Percentiles rank a stretch among this genome's conserved stretches.
Evolutionary conservation across 2,113 vertebrate species (phyloP).

Genomic region (Campylomormyrus tamandua): DNA sequence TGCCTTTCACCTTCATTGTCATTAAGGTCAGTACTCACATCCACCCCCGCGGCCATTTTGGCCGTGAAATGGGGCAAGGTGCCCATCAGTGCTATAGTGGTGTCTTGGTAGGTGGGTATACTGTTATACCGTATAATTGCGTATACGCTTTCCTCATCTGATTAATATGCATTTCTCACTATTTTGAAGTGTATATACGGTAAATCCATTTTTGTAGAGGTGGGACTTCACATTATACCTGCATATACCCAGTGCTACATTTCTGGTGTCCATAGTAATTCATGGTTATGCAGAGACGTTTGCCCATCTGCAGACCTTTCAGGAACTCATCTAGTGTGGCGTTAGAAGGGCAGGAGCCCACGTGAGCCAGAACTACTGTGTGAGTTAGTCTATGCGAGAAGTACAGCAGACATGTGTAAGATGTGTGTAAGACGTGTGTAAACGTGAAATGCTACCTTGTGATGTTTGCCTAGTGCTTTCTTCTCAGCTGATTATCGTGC

Average conservation of each 20-base stretch:
- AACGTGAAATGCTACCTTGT: background rate
- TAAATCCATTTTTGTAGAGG: background rate
- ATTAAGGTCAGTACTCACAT: conserved; percentile 24
- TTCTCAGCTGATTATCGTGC: background rate
- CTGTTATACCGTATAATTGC: background rate
- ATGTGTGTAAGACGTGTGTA: background rate
- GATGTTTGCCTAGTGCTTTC: background rate
- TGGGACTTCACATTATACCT: background rate
- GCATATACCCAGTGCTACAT: background rate
- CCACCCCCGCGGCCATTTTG: conserved; percentile 60
- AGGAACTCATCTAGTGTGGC: background rate
- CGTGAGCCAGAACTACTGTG: background rate
- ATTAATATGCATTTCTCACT: background rate
- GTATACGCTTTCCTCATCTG: background rate
- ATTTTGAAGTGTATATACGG: background rate
- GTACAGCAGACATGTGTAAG: too few relatives aligned
- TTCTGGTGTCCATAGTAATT: background rate
- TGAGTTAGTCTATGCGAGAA: background rate
- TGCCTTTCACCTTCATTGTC: background rate
- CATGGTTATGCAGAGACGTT: background rate
- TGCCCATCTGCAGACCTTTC: background rate
- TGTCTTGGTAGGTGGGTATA: background rate
- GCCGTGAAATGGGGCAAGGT: background rate
- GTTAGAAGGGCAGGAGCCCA: background rate
- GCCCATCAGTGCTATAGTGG: background rate